Evolutionary conservation across 2,888 invertebrate species (phyloP), one percentile per base, ranked within the genome.

Genomic region (Drosophila nigricruria): DNA sequence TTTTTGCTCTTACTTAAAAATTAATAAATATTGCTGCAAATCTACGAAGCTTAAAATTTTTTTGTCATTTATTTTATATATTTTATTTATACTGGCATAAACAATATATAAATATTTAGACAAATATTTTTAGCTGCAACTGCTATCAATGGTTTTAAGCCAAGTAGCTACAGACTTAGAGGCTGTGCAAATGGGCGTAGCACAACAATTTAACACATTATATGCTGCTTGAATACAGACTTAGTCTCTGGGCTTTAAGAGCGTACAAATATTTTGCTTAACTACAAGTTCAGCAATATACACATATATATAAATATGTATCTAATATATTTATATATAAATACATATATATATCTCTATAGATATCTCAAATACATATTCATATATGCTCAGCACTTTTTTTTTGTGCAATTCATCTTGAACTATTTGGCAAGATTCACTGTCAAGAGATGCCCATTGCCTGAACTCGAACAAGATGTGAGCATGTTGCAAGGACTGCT

Each of bases 381-480:
- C n/a, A 47, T 47, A 20, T 20, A 8, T 42, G 56, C 56, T 42
- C 40, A 56, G 42, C 30, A 56, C 20, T 42, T 56, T 52, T 50
- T 32, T 32, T 42, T 32, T 53, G 10, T 53, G 30, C 56, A 56
- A 56, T 56, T 42, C 42, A 56, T 42, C 42, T 56, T 20, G 20
- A 56, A 56, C 40, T 42, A 42, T 30, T 42, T 56, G 18, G 38
- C 53, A 25, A 27, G 38, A 54, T 38, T 54, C 38, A 54, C 27
- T 36, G 53, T 54, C 53, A 25, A n/a, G 4, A 38, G n/a, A 18
- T 18, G n/a, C 12, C 38, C 38, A 34, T 16, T 16, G 38, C 10
- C 23, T 12, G 23, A 53, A 6, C 16, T 27, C 30, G 27, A 40
- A 3, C 16, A 16, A 30, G 54, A 30, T 42, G 54, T 20, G 54